Percentiles rank a stretch among this genome's conserved stretches.
Evolutionary conservation across 1,140 invertebrate genomes (phyloP).

Genomic region (Metaphire vulgaris): DNA sequence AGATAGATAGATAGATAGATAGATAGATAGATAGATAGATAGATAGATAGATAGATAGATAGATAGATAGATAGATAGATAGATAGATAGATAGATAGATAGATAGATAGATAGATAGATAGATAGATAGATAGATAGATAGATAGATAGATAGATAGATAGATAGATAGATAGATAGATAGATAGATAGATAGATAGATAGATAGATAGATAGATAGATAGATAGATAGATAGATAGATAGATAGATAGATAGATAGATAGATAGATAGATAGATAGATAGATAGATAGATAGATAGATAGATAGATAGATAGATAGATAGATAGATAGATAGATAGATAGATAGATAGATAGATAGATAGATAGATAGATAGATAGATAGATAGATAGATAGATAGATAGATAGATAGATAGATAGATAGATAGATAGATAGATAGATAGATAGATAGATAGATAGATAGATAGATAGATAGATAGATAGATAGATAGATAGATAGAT

Average conservation of each 20-base stretch:
- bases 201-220: constrained; percentile 19
- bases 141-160: constrained; percentile 19
- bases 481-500: constrained; percentile 19
- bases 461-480: constrained; percentile 19
- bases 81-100: constrained; percentile 3
- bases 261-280: constrained; percentile 19
- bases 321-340: constrained; percentile 19
- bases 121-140: constrained; percentile 18
- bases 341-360: constrained; percentile 14
- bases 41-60: constrained; percentile 3
- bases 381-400: constrained; percentile 19
- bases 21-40: constrained; percentile 3
- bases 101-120: constrained; percentile 3
- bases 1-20: constrained; percentile 3
- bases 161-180: constrained; percentile 18
- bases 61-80: constrained; percentile 3
- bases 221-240: constrained; percentile 19
- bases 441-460: constrained; percentile 19
- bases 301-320: constrained; percentile 19
- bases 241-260: constrained; percentile 19
- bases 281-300: constrained; percentile 19
- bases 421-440: constrained; percentile 19
- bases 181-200: constrained; percentile 19
- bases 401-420: constrained; percentile 19
- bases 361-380: constrained; percentile 18